These are phyloP conservation scores for Zygogramma bicolorata DNA, from an alignment of 2,888 invertebrate species.

Conservation along the genomic window DNA sequence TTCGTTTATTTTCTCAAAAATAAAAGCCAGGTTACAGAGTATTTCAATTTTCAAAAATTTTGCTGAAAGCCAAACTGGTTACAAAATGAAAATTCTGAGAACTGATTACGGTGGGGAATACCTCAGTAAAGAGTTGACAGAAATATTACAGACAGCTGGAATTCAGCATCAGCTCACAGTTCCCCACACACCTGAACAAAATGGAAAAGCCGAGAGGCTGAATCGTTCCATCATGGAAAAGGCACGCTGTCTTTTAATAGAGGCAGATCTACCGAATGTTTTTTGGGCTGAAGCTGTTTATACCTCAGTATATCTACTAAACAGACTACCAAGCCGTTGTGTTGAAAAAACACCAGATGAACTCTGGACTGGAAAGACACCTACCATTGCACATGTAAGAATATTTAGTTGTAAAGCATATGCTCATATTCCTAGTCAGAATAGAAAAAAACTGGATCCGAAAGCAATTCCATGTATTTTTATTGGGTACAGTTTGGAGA, in stretches of 20 bases:
- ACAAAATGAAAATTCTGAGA: slow-evolving; percentile 19
- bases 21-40: no score
- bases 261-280: slow-evolving; percentile 18
- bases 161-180: slow-evolving; percentile 17
- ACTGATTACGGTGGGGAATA: no score
- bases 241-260: slow-evolving; percentile 26
- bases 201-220: slow-evolving; percentile 33
- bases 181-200: slow-evolving; percentile 36
- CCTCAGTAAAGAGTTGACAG: background rate
- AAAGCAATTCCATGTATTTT: slow-evolving; percentile 7
- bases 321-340: slow-evolving; percentile 41
- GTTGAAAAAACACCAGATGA: no score
- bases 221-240: slow-evolving; percentile 38
- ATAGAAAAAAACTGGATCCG: slow-evolving; percentile 5
- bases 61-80: slow-evolving; percentile 18
- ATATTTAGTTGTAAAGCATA: no score
- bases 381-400: no score
- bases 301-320: slow-evolving; percentile 50
- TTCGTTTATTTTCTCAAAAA: slow-evolving; percentile 16
- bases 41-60: slow-evolving; percentile 9
- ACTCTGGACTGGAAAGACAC: no score
- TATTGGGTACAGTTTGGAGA: slow-evolving; percentile 13
- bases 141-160: background rate
- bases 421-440: slow-evolving; percentile 11
- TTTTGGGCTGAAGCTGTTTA: slow-evolving; percentile 53